These are phyloP conservation scores for Ligdia adustata DNA, from an alignment of 2,888 invertebrate genomes.

Conservation along the genomic window DNA sequence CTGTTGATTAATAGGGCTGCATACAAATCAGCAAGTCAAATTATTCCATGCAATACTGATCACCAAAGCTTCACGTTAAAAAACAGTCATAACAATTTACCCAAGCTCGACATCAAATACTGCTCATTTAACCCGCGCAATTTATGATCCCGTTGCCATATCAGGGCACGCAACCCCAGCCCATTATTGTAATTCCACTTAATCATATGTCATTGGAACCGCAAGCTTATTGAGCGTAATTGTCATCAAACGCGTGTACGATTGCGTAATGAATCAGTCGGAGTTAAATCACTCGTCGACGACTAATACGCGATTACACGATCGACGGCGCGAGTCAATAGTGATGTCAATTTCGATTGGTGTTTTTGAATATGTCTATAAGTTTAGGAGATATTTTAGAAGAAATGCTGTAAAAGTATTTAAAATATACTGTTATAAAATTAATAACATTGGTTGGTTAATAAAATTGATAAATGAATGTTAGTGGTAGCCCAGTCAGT, in stretches of 20 bases:
- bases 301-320: conserved; percentile 62
- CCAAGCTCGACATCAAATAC: conserved; percentile 5
- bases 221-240: conserved; percentile 59
- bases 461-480: too few relatives aligned
- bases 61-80: too few relatives aligned
- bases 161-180: conserved; percentile 39
- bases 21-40: too few relatives aligned
- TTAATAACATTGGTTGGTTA: too few relatives aligned
- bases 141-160: conserved; percentile 20
- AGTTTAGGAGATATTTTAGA: too few relatives aligned
- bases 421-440: too few relatives aligned
- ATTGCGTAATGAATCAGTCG: conserved; percentile 62
- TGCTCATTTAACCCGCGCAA: conserved; percentile 25
- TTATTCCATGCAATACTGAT: too few relatives aligned
- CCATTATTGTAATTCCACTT: conserved; percentile 49
- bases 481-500: too few relatives aligned
- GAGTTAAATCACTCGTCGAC: conserved; percentile 69
- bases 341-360: too few relatives aligned
- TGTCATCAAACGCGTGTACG: conserved; percentile 56
- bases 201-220: conserved; percentile 51
- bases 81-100: neutral
- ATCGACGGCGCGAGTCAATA: conserved; percentile 66
- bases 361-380: too few relatives aligned
- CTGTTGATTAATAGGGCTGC: too few relatives aligned
- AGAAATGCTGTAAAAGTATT: too few relatives aligned